Percentiles rank a stretch among this genome's conserved stretches.
Conservation (phyloP, 2,797 vertebrate genomes). For the Oreochromis mossambicus region DNA sequence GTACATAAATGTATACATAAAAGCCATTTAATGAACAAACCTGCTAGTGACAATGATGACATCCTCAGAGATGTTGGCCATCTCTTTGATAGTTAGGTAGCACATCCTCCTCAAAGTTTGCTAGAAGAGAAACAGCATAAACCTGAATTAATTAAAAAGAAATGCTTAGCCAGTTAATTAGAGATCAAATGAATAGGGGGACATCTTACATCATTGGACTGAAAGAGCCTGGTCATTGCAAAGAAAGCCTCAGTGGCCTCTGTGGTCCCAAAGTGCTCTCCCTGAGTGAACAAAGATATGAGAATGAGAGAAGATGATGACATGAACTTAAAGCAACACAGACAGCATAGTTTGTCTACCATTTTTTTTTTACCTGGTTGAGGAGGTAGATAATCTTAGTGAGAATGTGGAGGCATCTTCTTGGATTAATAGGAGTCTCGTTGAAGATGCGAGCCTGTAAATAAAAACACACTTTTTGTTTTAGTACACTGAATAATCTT, state of each 20-base stretch:
- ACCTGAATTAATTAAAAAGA: neutral
- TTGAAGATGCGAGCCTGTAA: slow-evolving; percentile 93
- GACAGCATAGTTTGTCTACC: neutral
- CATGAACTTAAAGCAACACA: neutral
- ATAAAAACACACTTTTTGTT: neutral
- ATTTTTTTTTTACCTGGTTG: slow-evolving; percentile 84
- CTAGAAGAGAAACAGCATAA: slow-evolving; percentile 57
- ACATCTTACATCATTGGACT: slow-evolving; percentile 91
- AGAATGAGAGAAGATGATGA: neutral
- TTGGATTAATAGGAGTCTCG: slow-evolving; percentile 95
- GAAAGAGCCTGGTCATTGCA: slow-evolving; percentile 97
- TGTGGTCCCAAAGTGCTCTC: slow-evolving; percentile 94
- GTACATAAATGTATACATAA: neutral
- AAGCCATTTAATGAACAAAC: slow-evolving; percentile 59
- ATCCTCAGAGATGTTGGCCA: slow-evolving; percentile 98
- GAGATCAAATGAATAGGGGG: rapidly evolving
- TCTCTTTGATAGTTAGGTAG: slow-evolving; percentile 97
- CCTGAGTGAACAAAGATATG: slow-evolving; percentile 63
- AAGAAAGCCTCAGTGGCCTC: slow-evolving; percentile 98
- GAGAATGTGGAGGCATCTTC: slow-evolving; percentile 96
- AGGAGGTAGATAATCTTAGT: slow-evolving; percentile 98
- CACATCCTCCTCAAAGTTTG: slow-evolving; percentile 98
- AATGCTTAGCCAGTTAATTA: neutral
- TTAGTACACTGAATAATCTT: neutral
- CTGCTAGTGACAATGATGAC: slow-evolving; percentile 99